Conservation (phyloP, 2,797 vertebrate genomes). For the Buceros bicornis region DNA sequence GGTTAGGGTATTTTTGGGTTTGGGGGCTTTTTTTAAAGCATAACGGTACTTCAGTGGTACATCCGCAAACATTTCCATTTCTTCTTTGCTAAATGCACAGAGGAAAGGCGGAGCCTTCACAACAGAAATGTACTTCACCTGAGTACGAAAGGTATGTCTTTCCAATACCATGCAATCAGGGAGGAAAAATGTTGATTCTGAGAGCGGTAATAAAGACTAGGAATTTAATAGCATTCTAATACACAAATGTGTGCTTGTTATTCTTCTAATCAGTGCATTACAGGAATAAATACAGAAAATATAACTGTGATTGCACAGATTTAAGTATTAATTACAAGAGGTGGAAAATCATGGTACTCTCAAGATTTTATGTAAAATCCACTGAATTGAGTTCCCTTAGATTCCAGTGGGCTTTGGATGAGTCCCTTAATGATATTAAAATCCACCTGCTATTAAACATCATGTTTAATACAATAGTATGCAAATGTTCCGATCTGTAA, state of each 20-base stretch:
- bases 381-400: slow-evolving; percentile 1
- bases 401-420: slow-evolving; percentile 15
- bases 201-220: slow-evolving; percentile 61
- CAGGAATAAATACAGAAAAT: slow-evolving; percentile 54
- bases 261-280: slow-evolving; percentile 57
- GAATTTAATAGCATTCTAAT: slow-evolving; percentile 67
- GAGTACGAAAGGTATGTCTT: not conserved
- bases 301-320: slow-evolving; percentile 41
- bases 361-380: slow-evolving; percentile 31
- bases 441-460: slow-evolving; percentile 52
- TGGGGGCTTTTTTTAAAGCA: not conserved
- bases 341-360: slow-evolving; percentile 13
- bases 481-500: slow-evolving; percentile 25
- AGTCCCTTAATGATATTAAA: slow-evolving; percentile 38
- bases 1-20: not conserved
- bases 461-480: slow-evolving; percentile 24
- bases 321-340: slow-evolving; percentile 38
- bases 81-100: not conserved
- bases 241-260: slow-evolving; percentile 54
- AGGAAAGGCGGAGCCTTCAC: not conserved
- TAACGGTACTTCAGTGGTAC: not conserved
- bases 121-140: not conserved
- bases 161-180: not conserved
- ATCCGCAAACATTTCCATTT: not conserved
- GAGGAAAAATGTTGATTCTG: slow-evolving; percentile 33